Evolutionary conservation across 2,888 invertebrate genomes (phyloP).

Genomic region (Clanis bilineata): DNA sequence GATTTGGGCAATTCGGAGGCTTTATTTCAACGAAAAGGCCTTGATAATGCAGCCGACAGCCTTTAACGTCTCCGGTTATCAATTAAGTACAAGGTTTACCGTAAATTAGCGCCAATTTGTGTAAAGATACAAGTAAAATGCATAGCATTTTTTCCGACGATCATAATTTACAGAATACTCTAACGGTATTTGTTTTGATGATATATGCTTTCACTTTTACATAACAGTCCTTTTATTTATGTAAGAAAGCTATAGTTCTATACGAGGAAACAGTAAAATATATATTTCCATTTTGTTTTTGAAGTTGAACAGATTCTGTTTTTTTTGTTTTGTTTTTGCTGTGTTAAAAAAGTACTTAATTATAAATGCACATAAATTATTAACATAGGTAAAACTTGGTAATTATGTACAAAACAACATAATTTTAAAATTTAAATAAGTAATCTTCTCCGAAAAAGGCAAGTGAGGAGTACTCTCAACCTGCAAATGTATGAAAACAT

Average conservation of each 20-base stretch:
- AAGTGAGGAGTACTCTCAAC: no score
- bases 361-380: no score
- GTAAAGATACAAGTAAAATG: slow-evolving; percentile 25
- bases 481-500: no score
- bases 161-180: background rate
- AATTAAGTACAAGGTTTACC: slow-evolving; percentile 40
- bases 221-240: slow-evolving; percentile 29
- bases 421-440: no score
- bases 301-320: background rate
- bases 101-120: slow-evolving; percentile 27
- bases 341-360: no score
- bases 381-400: no score
- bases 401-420: no score
- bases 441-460: no score
- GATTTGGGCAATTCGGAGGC: slow-evolving; percentile 22
- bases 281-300: no score
- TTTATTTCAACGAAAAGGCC: slow-evolving; percentile 39
- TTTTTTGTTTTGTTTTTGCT: no score
- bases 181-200: slow-evolving; percentile 27
- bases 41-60: slow-evolving; percentile 36
- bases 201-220: slow-evolving; percentile 45
- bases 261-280: background rate
- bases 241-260: background rate
- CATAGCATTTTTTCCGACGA: slow-evolving; percentile 13
- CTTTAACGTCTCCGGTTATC: slow-evolving; percentile 34